Percentiles rank a stretch among this genome's conserved stretches.
phyloP scores from a whole-genome alignment of 2,888 invertebrate genomes.

The Agonopterix subpropinquella region DNA sequence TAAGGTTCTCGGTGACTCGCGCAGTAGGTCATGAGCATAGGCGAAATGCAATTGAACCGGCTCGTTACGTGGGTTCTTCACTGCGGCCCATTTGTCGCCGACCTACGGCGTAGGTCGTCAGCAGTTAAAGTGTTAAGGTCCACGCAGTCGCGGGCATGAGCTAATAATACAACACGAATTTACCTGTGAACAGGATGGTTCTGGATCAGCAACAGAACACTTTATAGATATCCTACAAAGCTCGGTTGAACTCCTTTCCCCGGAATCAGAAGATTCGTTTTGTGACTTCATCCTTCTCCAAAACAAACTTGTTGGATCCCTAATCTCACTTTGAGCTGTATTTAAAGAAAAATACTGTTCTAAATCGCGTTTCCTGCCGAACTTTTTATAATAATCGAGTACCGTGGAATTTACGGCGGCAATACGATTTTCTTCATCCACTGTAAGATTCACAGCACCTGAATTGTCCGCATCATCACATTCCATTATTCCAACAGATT shows the following conservation, averaged over 20 bases:
- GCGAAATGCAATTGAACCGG: too few species aligned
- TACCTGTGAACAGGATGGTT: constrained; percentile 48
- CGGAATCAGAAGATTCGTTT: constrained; percentile 59
- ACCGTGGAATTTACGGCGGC: constrained; percentile 58
- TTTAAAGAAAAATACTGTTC: constrained; percentile 79
- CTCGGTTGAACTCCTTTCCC: constrained; percentile 55
- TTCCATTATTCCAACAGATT: constrained; percentile 40
- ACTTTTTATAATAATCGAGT: constrained; percentile 81
- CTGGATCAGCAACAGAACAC: constrained; percentile 51
- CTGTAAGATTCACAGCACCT: constrained; percentile 14
- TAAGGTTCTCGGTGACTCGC: too few species aligned
- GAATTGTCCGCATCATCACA: constrained; percentile 29
- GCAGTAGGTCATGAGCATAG: too few species aligned
- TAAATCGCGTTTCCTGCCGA: constrained; percentile 79
- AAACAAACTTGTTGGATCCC: constrained; percentile 54
- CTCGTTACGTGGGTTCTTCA: too few species aligned
- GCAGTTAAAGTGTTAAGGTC: too few species aligned
- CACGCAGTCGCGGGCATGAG: too few species aligned
- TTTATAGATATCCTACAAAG: constrained; percentile 61
- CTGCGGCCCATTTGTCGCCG: too few species aligned
- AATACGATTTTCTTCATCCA: constrained; percentile 24
- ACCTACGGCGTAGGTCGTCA: too few species aligned
- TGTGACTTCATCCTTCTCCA: constrained; percentile 65
- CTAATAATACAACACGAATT: background rate
- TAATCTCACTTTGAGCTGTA: constrained; percentile 58